Percentiles rank a stretch among this genome's conserved stretches.
Evolutionary conservation across 2,797 vertebrate species (phyloP).

Genomic region (Esox lucius): DNA sequence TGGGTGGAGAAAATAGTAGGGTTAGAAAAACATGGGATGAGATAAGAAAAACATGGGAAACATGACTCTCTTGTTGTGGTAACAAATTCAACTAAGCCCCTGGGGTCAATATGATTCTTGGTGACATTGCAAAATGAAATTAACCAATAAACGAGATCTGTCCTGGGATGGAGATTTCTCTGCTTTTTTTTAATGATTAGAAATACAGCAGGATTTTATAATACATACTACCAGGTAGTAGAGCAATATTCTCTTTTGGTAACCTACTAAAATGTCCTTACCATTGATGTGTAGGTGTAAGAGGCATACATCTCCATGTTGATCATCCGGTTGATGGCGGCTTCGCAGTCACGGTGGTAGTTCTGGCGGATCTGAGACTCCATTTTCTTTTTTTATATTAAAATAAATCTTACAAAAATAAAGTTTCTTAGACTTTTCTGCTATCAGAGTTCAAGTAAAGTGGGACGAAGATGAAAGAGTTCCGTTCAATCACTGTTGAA

Average conservation of each 20-base stretch:
- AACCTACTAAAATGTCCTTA: slow-evolving; percentile 41
- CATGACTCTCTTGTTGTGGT: not conserved
- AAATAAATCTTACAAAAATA: slow-evolving; percentile 49
- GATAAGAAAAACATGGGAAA: not conserved
- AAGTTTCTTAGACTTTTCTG: not conserved
- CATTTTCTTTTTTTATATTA: slow-evolving; percentile 63
- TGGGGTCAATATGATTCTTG: not conserved
- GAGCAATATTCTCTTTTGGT: not conserved
- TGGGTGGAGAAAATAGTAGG: slow-evolving; percentile 27
- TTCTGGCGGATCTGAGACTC: slow-evolving; percentile 85
- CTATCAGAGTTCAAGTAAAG: slow-evolving; percentile 34
- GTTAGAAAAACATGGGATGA: not conserved
- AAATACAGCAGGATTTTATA: not conserved
- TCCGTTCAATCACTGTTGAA: slow-evolving; percentile 84
- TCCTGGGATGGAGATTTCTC: no score
- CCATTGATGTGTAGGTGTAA: slow-evolving; percentile 85
- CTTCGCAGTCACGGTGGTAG: slow-evolving; percentile 82
- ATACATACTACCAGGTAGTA: not conserved
- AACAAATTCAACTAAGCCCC: not conserved
- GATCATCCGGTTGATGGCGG: slow-evolving; percentile 80
- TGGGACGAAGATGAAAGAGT: slow-evolving; percentile 52
- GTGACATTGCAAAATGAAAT: not conserved
- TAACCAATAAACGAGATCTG: no score
- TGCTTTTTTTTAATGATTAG: not conserved
- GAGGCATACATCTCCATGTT: slow-evolving; percentile 81